Percentiles rank a stretch among this genome's conserved stretches.
phyloP scores from a whole-genome alignment of 2,113 vertebrate genomes.

The rabbit (Oryctolagus cuniculus) region mOryCun1.1 NC_091434.1:90631001-90631500 shows the following conservation, averaged over 20 bases:
- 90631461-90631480: too few relatives aligned
- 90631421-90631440: background rate
- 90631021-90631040: background rate
- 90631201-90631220: background rate
- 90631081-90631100: background rate
- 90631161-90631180: background rate
- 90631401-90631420: background rate
- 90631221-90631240: background rate
- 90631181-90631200: background rate
- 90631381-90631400: background rate
- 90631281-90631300: background rate
- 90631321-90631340: constrained; percentile 2
- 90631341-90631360: constrained; percentile 25
- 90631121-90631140: background rate
- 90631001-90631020: background rate
- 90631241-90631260: background rate
- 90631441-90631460: too few relatives aligned
- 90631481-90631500: too few relatives aligned
- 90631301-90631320: constrained; percentile 40
- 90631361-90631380: background rate
- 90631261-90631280: background rate
- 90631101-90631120: background rate
- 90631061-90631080: background rate
- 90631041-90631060: background rate
- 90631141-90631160: constrained; percentile 11